Base-by-base conservation (phyloP, 2,888 invertebrate species). In the Drosophila barbarae region DNA sequence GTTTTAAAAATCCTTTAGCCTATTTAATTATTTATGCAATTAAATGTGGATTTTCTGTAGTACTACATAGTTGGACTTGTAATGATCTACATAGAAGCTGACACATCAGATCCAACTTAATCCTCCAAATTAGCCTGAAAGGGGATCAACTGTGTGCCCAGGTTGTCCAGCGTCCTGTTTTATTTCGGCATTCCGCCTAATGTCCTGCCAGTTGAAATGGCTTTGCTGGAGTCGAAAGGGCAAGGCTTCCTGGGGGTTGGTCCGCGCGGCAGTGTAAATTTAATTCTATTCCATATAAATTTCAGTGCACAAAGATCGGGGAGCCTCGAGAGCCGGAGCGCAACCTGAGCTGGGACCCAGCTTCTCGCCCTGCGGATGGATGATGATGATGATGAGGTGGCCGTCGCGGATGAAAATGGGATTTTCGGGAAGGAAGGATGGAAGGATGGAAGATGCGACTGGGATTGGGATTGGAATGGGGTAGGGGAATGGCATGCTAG, bases 211-310 rank as follows among this genome's bases (percentile, higher is more conserved):
- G 47, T 30, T 49, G 44, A 68, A 68, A 53, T 58, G 53, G 69
- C 69, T 58, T 68, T 42, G 41, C 35, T 52, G 42, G 51, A 30
- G 30, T 63, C 63, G 23, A 61, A 61, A 59, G 15, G 21, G 58
- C 26, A 34, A 39, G 26, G 46, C 18, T 21, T n/a, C 21, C 21
- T 2, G 7, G n/a, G 5, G 30, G 23, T 7, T 7, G 8, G 28
- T n/a, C 28, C 51, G 6, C 7, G 9, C 30, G 46, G 51, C 35
- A 42, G 69, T 68, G 67, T 53, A 69, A 69, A 68, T 68, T 68
- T 68, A 68, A 68, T 68, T 68, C 69, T 36, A 68, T 68, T 68
- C 51, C 69, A 67, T 51, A 67, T 68, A 67, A 67, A 57, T 67
- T 67, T 67, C 68, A 9, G 39, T 18, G 57, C 28, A 53, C 41